These are phyloP conservation scores for Harpagus bidentatus DNA, from an alignment of 2,113 vertebrate species.

Conservation along the genomic window DNA sequence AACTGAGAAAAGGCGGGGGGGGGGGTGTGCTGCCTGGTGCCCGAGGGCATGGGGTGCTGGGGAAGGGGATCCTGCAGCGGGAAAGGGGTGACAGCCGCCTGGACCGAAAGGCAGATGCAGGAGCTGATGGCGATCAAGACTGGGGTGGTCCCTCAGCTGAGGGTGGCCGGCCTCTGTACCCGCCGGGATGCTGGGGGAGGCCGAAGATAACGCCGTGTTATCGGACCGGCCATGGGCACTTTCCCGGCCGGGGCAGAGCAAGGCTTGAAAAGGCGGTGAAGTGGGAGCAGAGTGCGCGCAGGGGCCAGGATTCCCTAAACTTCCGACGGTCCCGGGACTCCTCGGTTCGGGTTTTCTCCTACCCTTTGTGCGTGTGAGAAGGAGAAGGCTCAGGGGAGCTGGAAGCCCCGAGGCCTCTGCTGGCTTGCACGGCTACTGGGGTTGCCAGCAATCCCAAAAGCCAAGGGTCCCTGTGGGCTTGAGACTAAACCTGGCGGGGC, in stretches of 20 bases:
- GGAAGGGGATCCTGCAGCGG: neutral
- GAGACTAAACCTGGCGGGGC: neutral
- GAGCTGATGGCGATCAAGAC: neutral
- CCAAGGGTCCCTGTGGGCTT: neutral
- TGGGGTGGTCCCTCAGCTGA: no score
- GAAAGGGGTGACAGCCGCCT: neutral
- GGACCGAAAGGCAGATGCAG: neutral
- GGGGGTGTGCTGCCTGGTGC: neutral
- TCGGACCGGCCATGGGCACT: neutral
- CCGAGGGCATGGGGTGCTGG: neutral
- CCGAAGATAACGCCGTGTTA: rapidly evolving
- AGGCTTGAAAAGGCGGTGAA: neutral
- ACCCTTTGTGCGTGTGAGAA: neutral
- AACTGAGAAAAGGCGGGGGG: neutral
- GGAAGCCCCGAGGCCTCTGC: neutral
- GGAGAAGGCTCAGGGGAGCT: neutral
- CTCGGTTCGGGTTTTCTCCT: neutral
- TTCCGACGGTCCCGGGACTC: neutral
- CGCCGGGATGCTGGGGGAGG: neutral
- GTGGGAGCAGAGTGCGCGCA: neutral
- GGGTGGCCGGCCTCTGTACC: neutral
- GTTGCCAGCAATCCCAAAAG: neutral
- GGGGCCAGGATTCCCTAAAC: neutral
- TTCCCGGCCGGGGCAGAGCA: neutral
- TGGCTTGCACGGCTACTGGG: neutral